Base-by-base conservation (phyloP, 2,888 invertebrate genomes). In the Campaea margaritaria region DNA sequence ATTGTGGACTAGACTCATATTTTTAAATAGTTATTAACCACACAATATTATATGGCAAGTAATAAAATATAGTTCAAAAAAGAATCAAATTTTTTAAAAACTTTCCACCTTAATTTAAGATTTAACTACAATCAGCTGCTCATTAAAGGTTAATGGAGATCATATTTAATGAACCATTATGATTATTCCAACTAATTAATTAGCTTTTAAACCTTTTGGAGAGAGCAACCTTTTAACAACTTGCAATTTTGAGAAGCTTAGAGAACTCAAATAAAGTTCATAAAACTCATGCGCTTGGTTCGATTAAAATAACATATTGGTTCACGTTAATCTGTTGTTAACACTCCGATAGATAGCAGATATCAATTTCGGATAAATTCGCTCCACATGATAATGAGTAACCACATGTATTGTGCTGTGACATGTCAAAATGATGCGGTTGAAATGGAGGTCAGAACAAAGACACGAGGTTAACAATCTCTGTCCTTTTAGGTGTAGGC, bases 321-420 rank as follows among this genome's bases (percentile, higher is more conserved):
- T 34, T 34, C 21, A 13, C 31, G 13, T 45, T 54, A 46, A 49
- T 48, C 48, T 43, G 31, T 36, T 49, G 48, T 55, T 48, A 49
- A 55, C 48, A 43, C 48, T 38, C n/a, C 14, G 36, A 36, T 27
- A 36, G 55, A 48, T 48, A 48, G 27, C 36, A 3, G 27, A 49
- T 48, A 55, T 38, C 36, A 48, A 49, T 38, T 38, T 27, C 55
- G 13, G 55, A 48, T 55, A 55, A 12, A 27, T 48, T 36, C 36
- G 21, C 36, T 47, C 36, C 47, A 27, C 14, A 16, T 34, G 41
- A 34, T 42, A 34, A 42, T 42, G 27, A 28, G 39, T 27, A 44
- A 51, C 4, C 38, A 38, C 45, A 16, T 27, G 8, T 34, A 10
- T 45, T 38, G 3, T 27, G 10, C 0, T 13, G 44, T 9, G 51